These are phyloP conservation scores for Portunus trituberculatus DNA, from an alignment of 1,140 invertebrate species.

Conservation along the genomic window DNA sequence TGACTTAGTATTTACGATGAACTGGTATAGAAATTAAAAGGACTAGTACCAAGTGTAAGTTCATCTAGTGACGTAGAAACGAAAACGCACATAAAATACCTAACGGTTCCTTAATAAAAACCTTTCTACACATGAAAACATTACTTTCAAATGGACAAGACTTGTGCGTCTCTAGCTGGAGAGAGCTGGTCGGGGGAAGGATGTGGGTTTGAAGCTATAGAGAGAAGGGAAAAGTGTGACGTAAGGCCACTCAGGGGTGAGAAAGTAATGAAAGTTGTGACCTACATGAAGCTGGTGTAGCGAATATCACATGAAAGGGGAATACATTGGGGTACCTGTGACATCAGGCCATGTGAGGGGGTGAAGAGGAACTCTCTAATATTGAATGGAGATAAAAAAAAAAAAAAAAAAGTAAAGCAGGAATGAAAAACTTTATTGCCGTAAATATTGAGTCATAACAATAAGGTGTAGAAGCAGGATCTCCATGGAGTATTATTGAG, in stretches of 20 bases:
- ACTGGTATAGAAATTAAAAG: neutral
- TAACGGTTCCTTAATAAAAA: neutral
- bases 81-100: neutral
- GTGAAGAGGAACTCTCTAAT: neutral
- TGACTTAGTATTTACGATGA: neutral
- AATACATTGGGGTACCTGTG: neutral
- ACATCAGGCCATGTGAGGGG: neutral
- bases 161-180: neutral
- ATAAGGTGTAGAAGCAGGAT: neutral
- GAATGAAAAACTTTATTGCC: neutral
- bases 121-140: too few species aligned
- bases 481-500: neutral
- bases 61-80: neutral
- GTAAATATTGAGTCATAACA: neutral
- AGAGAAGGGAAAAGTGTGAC: slow-evolving; percentile 21
- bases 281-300: neutral
- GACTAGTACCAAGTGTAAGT: neutral
- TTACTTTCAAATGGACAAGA: too few species aligned
- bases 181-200: neutral
- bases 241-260: neutral
- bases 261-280: slow-evolving; percentile 14
- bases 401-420: too few species aligned
- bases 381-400: neutral
- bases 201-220: neutral
- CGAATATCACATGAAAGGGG: neutral